A percentile compares a stretch with the other conserved stretches of the same genome.
These are phyloP conservation scores for Bufo gargarizans DNA, from an alignment of 2,113 vertebrate genomes.

Conservation along the genomic window DNA sequence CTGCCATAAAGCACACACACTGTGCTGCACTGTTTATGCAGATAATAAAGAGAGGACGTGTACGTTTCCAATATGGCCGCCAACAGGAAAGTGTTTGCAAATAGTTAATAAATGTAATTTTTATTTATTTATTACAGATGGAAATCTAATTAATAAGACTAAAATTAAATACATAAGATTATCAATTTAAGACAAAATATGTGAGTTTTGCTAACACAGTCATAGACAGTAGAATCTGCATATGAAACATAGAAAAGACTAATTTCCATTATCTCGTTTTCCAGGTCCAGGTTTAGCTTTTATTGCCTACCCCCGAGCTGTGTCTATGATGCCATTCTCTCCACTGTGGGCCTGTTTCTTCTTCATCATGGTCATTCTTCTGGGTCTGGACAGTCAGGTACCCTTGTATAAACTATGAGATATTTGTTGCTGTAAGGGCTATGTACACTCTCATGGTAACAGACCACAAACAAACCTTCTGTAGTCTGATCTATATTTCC, in stretches of 20 bases:
- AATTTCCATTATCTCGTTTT: not conserved
- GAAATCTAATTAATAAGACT: too few relatives aligned
- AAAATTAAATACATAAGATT: too few relatives aligned
- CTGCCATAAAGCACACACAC: too few relatives aligned
- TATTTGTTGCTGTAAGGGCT: not conserved
- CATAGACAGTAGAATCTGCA: too few relatives aligned
- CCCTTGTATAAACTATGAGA: not conserved
- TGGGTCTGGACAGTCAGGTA: constrained; percentile 95
- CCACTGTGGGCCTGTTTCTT: constrained; percentile 93
- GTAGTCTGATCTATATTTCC: not conserved
- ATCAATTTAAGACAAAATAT: too few relatives aligned
- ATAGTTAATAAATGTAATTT: too few relatives aligned
- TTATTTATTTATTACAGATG: too few relatives aligned
- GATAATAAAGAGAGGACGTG: too few relatives aligned
- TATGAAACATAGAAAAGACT: not conserved
- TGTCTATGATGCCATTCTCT: constrained; percentile 95
- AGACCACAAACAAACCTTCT: not conserved
- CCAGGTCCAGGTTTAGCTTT: constrained; percentile 95
- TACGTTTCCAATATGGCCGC: too few relatives aligned
- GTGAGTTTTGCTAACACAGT: too few relatives aligned
- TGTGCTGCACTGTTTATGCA: too few relatives aligned
- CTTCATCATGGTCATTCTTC: constrained; percentile 92
- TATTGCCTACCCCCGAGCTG: constrained; percentile 95
- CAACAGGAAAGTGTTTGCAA: too few relatives aligned
- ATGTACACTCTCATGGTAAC: not conserved